Percentiles rank a stretch among this genome's conserved stretches.
Evolutionary conservation across 30 jellyfish, hydroid and myxozoan genomes (phyloP).

Genomic region (Cassiopea andromeda): DNA sequence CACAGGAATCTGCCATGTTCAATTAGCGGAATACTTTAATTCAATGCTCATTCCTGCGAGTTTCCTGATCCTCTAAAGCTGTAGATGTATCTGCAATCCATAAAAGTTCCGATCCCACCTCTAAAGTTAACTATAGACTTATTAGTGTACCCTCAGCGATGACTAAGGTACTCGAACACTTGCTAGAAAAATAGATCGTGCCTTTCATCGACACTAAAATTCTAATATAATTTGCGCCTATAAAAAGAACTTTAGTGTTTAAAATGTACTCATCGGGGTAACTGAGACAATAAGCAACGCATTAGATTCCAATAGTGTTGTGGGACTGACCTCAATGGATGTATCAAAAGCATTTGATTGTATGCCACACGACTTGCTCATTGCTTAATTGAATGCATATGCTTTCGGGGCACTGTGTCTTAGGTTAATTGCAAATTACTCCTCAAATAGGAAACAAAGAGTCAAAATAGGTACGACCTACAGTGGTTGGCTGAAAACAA

Average conservation of each 20-base stretch:
- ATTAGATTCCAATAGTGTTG: slow-evolving; percentile 7
- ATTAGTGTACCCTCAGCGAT: slow-evolving; percentile 12
- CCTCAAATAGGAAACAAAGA: too few relatives aligned
- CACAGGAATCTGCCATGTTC: neutral
- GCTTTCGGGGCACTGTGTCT: neutral
- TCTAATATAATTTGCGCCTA: slow-evolving; percentile 13
- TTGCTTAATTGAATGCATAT: neutral
- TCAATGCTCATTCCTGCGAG: slow-evolving; percentile 18
- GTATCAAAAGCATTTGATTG: slow-evolving; percentile 5
- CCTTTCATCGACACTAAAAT: slow-evolving; percentile 19
- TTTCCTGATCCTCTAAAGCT: slow-evolving; percentile 11
- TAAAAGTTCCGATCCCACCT: slow-evolving; percentile 30
- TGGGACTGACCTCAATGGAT: neutral
- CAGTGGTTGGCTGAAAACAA: too few relatives aligned
- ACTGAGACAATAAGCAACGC: slow-evolving; percentile 23
- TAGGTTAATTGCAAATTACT: neutral
- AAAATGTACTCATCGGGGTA: slow-evolving; percentile 16
- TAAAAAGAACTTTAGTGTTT: slow-evolving; percentile 12
- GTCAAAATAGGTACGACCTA: too few relatives aligned
- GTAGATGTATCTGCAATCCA: slow-evolving; percentile 27
- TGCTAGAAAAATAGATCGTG: slow-evolving; percentile 14
- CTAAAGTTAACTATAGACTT: slow-evolving; percentile 1
- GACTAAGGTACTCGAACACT: slow-evolving; percentile 22
- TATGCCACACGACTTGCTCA: slow-evolving; percentile 24
- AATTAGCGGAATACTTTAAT: slow-evolving; percentile 1